Base-by-base conservation (phyloP, 2,113 vertebrate species). In the Gymnogyps californianus region DNA sequence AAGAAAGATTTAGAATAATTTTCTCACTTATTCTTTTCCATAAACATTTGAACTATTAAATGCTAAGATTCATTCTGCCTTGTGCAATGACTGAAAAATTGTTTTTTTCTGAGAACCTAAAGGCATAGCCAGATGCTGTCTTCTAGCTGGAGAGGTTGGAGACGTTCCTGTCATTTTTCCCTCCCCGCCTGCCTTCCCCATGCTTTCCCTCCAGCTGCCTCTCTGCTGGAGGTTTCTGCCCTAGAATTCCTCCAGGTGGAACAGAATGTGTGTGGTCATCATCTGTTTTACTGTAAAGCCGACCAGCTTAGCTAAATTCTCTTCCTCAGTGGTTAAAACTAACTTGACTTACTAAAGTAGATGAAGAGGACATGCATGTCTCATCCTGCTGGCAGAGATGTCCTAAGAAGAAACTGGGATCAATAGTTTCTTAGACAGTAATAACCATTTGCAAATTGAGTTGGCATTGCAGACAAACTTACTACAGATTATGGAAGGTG, bases 231-330 rank as follows among this genome's bases (percentile, higher is more conserved):
- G 72, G 21, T 66, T 95, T 94, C 86, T 96, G 89, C 83, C 69
- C 86, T 83, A 52, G 76, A 83, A 83, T 89, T 92, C 83, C 83
- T 94, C 86, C 94, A 96, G 96, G 96, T 97, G 91, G 86, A 96
- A 78, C 58, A 89, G 70, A 83, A 80, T 77, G 91, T 81, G 95
- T 94, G 94, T 96, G 96, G 95, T 49, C 95, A 95, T 96, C 86
- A 75, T 94, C 83, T 96, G 83, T 31, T 89, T 62, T 44, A 38
- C 64, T 7, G 64, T 36, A 42, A 83, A 81, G 59, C 51, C 2
- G 0, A 38, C 26, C 57, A 81, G 62, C n/a, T 69, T 83, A 66
- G 51, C 22, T 85, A 22, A 67, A 64, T 84, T 66, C 17, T 70
- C 46, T 58, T 86, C 77, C 51, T 78, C 38, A 12, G 51, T 87